phyloP scores from a whole-genome alignment of 2,888 invertebrate genomes.

The Yponomeuta malinellus region DNA sequence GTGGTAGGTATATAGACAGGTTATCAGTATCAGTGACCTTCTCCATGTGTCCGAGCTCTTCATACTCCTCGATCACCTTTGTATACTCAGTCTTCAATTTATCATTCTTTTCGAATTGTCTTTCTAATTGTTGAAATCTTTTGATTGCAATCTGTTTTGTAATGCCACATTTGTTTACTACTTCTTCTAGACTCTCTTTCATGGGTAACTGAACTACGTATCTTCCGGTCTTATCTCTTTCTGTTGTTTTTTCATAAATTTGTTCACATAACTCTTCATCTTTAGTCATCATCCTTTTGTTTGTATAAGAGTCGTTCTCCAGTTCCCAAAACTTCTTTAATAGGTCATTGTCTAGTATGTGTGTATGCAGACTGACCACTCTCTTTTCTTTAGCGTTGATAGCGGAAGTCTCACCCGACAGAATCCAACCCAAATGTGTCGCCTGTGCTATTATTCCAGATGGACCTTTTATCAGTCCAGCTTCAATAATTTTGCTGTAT shows the following conservation, averaged over 20 bases:
- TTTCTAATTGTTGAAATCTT: conserved; percentile 16
- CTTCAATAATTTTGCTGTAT: conserved; percentile 20
- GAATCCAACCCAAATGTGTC: conserved; percentile 26
- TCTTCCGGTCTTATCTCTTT: too few species aligned
- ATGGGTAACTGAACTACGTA: too few species aligned
- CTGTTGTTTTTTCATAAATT: too few species aligned
- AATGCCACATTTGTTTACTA: background rate
- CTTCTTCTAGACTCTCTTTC: too few species aligned
- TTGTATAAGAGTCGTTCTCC: background rate
- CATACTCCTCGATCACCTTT: conserved; percentile 11
- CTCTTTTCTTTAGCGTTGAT: background rate
- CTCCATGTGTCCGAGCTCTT: too few species aligned
- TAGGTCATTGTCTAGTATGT: conserved; percentile 23
- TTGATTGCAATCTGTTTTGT: conserved; percentile 14
- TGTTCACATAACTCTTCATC: too few species aligned
- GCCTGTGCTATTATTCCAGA: conserved; percentile 19
- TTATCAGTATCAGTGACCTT: too few species aligned
- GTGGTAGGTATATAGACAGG: too few species aligned
- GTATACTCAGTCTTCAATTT: conserved; percentile 17
- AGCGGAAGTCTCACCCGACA: conserved; percentile 21
- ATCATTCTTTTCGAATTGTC: conserved; percentile 6
- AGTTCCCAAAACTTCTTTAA: conserved; percentile 26
- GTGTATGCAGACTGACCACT: conserved; percentile 20
- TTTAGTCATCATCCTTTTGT: too few species aligned
- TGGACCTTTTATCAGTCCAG: conserved; percentile 21